Evolutionary conservation across 2,888 invertebrate genomes (phyloP).

Genomic region (Empis livida): DNA sequence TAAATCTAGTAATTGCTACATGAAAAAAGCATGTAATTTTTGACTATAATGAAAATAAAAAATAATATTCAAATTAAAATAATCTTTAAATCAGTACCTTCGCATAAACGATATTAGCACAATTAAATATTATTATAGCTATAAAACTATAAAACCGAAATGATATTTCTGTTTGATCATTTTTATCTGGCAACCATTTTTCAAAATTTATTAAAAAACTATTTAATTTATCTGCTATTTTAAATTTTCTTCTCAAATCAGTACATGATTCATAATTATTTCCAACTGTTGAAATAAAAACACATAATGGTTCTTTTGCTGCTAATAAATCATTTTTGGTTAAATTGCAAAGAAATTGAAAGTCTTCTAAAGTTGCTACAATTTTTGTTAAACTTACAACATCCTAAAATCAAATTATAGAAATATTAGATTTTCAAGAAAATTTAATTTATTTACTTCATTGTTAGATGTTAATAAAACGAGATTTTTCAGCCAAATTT

Average conservation of each 20-base stretch:
- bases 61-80: neutral
- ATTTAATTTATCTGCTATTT: constrained; percentile 27
- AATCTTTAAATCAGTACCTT: constrained; percentile 20
- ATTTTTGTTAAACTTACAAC: constrained; percentile 22
- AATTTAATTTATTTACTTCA: constrained; percentile 16
- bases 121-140: constrained; percentile 33
- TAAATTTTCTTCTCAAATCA: constrained; percentile 20
- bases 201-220: constrained; percentile 28
- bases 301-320: constrained; percentile 29
- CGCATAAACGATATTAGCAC: constrained; percentile 27
- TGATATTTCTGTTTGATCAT: constrained; percentile 23
- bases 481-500: constrained; percentile 31
- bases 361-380: constrained; percentile 23
- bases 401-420: constrained; percentile 9
- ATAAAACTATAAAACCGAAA: constrained; percentile 32
- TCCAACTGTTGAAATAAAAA: constrained; percentile 30
- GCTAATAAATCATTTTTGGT: constrained; percentile 17
- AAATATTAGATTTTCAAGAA: no score
- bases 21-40: constrained; percentile 38
- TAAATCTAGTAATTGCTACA: constrained; percentile 36
- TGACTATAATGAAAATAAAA: constrained; percentile 10
- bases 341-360: constrained; percentile 19
- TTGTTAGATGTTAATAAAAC: constrained; percentile 27
- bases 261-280: constrained; percentile 14
- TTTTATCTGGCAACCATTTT: constrained; percentile 24